Evolutionary conservation across 2,888 invertebrate species (phyloP).

Genomic region (Peribatodes rhomboidaria): DNA sequence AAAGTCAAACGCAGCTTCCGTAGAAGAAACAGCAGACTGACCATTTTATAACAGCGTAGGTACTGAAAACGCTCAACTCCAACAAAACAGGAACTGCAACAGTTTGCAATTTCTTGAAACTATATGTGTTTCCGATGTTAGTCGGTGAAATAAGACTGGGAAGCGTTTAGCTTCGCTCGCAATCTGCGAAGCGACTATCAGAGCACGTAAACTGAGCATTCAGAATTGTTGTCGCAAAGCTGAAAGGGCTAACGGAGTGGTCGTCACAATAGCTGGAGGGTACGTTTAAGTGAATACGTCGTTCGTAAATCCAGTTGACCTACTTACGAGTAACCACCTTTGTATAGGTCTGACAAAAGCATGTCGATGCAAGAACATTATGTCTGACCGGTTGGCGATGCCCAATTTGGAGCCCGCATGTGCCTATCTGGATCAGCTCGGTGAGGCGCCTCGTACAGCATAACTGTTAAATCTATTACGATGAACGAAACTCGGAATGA

Average conservation of each 20-base stretch:
- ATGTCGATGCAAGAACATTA: constrained; percentile 79
- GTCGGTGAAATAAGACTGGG: constrained; percentile 41
- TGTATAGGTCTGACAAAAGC: constrained; percentile 80
- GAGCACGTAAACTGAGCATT: constrained; percentile 53
- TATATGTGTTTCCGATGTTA: constrained; percentile 47
- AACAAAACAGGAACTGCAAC: constrained; percentile 45
- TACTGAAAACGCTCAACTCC: constrained; percentile 33
- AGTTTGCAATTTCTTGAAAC: constrained; percentile 44
- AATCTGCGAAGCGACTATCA: constrained; percentile 46
- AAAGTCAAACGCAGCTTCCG: constrained; percentile 41
- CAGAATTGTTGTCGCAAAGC: constrained; percentile 61
- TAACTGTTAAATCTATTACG: constrained; percentile 62
- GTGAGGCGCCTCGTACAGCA: constrained; percentile 53
- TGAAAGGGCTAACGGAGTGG: constrained; percentile 64
- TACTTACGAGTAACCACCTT: constrained; percentile 78
- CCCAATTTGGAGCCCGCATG: constrained; percentile 80
- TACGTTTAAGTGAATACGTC: constrained; percentile 64
- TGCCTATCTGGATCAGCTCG: constrained; percentile 63
- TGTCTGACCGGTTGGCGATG: constrained; percentile 66
- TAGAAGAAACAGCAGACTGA: constrained; percentile 40
- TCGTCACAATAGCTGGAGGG: constrained; percentile 57
- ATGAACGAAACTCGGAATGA: constrained; percentile 60
- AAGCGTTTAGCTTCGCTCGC: constrained; percentile 39
- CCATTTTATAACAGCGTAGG: constrained; percentile 38
- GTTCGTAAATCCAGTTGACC: constrained; percentile 77